These are phyloP conservation scores for Coendou prehensilis DNA, from an alignment of 2,797 vertebrate species.

Conservation along the genomic window DNA sequence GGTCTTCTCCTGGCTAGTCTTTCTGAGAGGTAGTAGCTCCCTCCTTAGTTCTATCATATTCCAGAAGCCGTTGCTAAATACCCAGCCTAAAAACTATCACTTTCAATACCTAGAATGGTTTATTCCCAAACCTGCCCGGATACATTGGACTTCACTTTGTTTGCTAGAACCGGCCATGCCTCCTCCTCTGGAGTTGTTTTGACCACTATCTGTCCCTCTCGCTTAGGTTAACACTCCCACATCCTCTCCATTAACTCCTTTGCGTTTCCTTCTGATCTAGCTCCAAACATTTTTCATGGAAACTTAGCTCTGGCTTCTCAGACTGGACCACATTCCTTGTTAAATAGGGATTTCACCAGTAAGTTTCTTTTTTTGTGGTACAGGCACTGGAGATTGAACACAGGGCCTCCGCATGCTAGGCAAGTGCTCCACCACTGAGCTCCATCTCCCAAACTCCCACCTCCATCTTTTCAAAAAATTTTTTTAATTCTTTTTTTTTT, in stretches of 20 bases:
- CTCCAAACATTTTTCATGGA: background rate
- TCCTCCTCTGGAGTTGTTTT: background rate
- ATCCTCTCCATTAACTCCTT: background rate
- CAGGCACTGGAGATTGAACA: background rate
- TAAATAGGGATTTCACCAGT: background rate
- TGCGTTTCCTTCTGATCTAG: background rate
- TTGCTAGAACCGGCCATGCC: background rate
- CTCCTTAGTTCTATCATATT: background rate
- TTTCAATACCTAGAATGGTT: slow-evolving; percentile 36
- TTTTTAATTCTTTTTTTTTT: background rate
- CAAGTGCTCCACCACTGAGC: background rate
- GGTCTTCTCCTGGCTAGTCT: background rate
- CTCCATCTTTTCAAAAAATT: background rate
- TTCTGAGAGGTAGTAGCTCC: background rate
- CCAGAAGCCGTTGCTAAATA: background rate
- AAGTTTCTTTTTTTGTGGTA: background rate
- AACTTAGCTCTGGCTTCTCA: background rate
- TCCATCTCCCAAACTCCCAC: background rate
- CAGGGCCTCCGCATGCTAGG: background rate
- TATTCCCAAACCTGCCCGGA: background rate
- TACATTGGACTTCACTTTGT: background rate
- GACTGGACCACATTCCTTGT: slow-evolving; percentile 42
- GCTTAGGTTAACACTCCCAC: background rate
- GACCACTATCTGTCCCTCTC: background rate
- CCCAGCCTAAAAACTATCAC: background rate